These are phyloP conservation scores for Burhinus oedicnemus DNA, from an alignment of 2,113 vertebrate genomes.

Conservation along the genomic window DNA sequence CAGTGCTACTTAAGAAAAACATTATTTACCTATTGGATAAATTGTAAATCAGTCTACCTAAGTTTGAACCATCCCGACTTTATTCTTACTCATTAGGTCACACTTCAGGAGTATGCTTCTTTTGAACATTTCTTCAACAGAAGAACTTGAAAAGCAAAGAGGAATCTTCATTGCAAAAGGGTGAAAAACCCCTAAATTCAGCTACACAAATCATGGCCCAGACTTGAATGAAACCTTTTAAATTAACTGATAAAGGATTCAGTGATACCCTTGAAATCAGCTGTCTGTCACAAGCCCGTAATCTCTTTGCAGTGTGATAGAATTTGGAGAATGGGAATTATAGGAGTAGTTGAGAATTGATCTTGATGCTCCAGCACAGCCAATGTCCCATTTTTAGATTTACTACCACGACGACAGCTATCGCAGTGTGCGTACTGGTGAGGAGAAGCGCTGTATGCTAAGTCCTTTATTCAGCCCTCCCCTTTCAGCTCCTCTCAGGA, in stretches of 20 bases:
- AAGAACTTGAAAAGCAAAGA: neutral
- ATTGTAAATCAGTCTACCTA: neutral
- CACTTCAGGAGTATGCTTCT: neutral
- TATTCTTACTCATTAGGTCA: neutral
- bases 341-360: neutral
- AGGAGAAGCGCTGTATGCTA: neutral
- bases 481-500: neutral
- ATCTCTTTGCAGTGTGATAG: neutral
- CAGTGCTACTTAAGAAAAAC: neutral
- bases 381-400: neutral
- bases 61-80: neutral
- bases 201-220: neutral
- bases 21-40: neutral
- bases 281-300: neutral
- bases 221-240: neutral
- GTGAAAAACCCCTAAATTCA: neutral
- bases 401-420: neutral
- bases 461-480: neutral
- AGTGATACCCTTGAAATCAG: neutral
- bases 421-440: no score
- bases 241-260: constrained; percentile 7
- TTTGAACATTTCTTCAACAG: neutral
- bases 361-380: neutral
- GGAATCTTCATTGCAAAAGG: neutral
- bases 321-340: neutral